Percentiles rank a stretch among this genome's conserved stretches.
These are phyloP conservation scores for Eulemur coronatus DNA, from an alignment of 2,797 vertebrate genomes.

Conservation along the genomic window DNA sequence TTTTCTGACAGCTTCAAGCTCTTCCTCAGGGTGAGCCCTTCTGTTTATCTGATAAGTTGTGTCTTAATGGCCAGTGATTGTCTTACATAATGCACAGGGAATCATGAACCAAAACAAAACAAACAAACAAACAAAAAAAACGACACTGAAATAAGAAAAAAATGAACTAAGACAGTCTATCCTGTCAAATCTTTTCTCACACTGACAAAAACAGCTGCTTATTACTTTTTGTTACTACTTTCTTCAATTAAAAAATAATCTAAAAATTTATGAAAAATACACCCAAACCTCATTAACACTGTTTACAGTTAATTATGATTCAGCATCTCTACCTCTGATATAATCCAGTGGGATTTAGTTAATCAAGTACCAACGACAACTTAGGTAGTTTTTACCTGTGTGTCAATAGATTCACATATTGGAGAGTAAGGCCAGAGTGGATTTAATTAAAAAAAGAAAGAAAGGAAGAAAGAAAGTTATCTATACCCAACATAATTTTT, in stretches of 20 bases:
- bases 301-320: slow-evolving; percentile 52
- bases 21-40: neutral
- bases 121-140: neutral
- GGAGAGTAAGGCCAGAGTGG: neutral
- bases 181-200: slow-evolving; percentile 63
- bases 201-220: slow-evolving; percentile 62
- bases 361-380: neutral
- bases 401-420: neutral
- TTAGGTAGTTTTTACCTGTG: neutral
- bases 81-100: neutral
- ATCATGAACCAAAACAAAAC: neutral
- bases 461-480: neutral
- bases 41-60: neutral
- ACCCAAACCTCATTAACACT: slow-evolving; percentile 39
- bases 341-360: neutral
- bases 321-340: neutral
- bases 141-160: slow-evolving; percentile 18
- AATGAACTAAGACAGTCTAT: neutral
- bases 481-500: neutral
- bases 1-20: slow-evolving; percentile 19
- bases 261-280: slow-evolving; percentile 53
- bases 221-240: slow-evolving; percentile 57
- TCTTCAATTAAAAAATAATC: slow-evolving; percentile 52
- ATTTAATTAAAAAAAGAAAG: neutral
- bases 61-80: neutral